Percentiles rank a stretch among this genome's conserved stretches.
Evolutionary conservation across 2,797 vertebrate species (phyloP).

Genomic region (Phataginus tetradactyla): DNA sequence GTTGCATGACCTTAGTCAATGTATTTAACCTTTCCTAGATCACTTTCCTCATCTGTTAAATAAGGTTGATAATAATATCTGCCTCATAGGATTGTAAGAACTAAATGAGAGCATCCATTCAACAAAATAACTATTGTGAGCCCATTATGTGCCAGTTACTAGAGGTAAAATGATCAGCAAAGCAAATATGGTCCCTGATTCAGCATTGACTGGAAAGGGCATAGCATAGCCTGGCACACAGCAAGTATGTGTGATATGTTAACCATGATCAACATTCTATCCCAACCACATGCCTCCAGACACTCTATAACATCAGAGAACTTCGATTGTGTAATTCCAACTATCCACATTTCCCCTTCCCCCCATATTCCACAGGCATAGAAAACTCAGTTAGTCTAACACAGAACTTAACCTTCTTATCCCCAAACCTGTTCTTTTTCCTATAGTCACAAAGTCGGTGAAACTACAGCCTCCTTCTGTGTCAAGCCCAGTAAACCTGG

Average conservation of each 20-base stretch:
- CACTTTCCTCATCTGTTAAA: neutral
- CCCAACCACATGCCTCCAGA: neutral
- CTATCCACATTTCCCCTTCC: neutral
- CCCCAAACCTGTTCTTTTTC: neutral
- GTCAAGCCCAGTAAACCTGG: neutral
- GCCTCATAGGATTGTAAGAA: neutral
- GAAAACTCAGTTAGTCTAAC: neutral
- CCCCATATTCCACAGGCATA: neutral
- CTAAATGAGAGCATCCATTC: neutral
- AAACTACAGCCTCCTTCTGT: neutral
- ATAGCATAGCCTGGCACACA: neutral
- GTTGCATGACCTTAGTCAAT: neutral
- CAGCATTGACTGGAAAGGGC: neutral
- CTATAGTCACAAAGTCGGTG: neutral
- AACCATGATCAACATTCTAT: neutral
- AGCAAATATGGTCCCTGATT: neutral
- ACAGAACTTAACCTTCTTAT: neutral
- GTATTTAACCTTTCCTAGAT: neutral
- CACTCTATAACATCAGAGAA: neutral
- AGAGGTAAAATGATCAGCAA: neutral
- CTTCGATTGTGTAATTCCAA: neutral
- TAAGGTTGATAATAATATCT: neutral
- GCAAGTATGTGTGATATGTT: neutral
- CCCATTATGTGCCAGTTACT: neutral
- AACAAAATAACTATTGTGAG: neutral